Conservation (phyloP, 2,113 vertebrate genomes). For the Naja naja region DNA sequence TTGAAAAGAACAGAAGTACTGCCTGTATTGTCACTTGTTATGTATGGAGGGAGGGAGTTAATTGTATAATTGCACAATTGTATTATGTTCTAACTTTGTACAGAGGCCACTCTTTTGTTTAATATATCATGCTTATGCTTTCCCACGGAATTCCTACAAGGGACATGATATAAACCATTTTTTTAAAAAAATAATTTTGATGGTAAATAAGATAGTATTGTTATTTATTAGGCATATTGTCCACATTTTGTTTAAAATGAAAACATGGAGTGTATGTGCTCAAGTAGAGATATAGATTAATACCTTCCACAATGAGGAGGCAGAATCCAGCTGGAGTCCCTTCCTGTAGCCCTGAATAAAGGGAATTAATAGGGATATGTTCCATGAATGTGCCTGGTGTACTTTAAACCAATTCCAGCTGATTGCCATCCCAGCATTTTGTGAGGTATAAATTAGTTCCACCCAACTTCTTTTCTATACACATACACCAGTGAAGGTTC, state of each 20-base stretch:
- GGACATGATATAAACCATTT: background rate
- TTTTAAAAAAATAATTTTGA: background rate
- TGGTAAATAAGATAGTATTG: background rate
- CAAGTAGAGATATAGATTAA: background rate
- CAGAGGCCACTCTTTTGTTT: background rate
- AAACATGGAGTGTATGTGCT: background rate
- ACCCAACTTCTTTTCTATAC: background rate
- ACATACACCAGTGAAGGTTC: background rate
- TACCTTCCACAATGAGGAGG: background rate
- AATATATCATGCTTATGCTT: background rate
- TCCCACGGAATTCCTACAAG: background rate
- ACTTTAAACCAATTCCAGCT: background rate
- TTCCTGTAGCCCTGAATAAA: background rate
- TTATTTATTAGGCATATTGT: background rate
- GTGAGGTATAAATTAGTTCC: background rate
- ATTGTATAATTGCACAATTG: background rate
- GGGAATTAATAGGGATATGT: background rate
- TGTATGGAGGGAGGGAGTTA: background rate
- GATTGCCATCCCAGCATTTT: background rate
- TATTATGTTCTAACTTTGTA: background rate
- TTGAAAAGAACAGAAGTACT: background rate
- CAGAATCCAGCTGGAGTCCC: background rate
- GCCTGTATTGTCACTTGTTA: background rate
- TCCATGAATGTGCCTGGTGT: background rate
- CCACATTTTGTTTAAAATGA: background rate